Evolutionary conservation across 2,113 vertebrate genomes (phyloP), one percentile per base, ranked within the genome.

Genomic region (Blennius ocellaris): DNA sequence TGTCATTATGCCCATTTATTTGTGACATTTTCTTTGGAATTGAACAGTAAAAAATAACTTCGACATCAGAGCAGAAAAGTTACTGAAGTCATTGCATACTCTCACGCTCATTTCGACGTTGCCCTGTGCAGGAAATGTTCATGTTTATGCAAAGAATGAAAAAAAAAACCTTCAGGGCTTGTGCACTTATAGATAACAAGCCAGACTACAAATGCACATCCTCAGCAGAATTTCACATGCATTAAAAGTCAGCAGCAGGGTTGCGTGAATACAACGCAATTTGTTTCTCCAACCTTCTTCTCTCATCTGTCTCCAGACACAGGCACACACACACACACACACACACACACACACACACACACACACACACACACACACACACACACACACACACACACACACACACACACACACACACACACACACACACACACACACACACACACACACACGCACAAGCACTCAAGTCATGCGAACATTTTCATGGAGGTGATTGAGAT

Each of bases 181-280:
- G 38, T 41, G 11, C 59, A 69, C 51, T 50, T 16, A 63, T 6
- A 69, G 53, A 77, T 87, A 78, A 84, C 75, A 80, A 79, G 65
- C 55, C 67, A 21, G 63, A 37, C 60, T 52, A 54, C 50, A 75
- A 81, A 80, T 63, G 44, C 83, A 70, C 40, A 7, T 78, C 72
- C 76, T 85, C 86, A 83, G 86, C 84, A 87, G 69, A 87, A 83
- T 85, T 77, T 43, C 72, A 70, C 69, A 64, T 65, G 52, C 67
- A 72, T 87, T 69, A 80, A 80, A 81, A 86, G 77, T 92, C 78
- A 78, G 82, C 68, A 69, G 72, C 73, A 47, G 49, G 53, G 11
- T 59, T 67, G 51, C 52, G 52, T 12, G 70, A 75, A 73, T 70
- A 40, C 60, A 48, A 58, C 62, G 69, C 65, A 71, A 43, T 69